phyloP scores from a whole-genome alignment of 2,888 invertebrate genomes.

The Venusia cambrica region DNA sequence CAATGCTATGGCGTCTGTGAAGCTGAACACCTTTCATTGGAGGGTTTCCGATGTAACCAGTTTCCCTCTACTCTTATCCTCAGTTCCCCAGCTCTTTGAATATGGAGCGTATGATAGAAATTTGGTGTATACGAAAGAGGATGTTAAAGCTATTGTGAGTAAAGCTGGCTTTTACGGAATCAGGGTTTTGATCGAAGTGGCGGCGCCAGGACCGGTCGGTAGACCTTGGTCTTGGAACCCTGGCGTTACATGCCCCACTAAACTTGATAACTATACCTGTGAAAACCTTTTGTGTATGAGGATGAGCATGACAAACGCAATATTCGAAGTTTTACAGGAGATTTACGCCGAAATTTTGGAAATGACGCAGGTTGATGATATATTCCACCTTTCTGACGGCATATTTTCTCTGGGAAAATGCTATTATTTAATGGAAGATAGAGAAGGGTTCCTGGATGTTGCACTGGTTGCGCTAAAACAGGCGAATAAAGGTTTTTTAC shows the following conservation, averaged over 20 bases:
- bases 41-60: slow-evolving; percentile 93
- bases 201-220: slow-evolving; percentile 92
- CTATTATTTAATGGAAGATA: slow-evolving; percentile 84
- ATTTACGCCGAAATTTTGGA: slow-evolving; percentile 87
- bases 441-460: slow-evolving; percentile 86
- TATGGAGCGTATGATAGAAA: slow-evolving; percentile 91
- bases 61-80: slow-evolving; percentile 89
- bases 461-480: slow-evolving; percentile 80
- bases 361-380: slow-evolving; percentile 85
- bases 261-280: slow-evolving; percentile 58
- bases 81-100: slow-evolving; percentile 85
- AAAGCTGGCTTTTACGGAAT: slow-evolving; percentile 90
- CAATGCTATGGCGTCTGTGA: slow-evolving; percentile 92
- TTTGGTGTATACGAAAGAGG: slow-evolving; percentile 84
- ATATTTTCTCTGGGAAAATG: slow-evolving; percentile 86
- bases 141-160: slow-evolving; percentile 85
- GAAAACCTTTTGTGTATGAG: slow-evolving; percentile 90
- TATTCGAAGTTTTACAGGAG: slow-evolving; percentile 85
- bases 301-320: slow-evolving; percentile 85
- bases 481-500: slow-evolving; percentile 80
- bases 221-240: slow-evolving; percentile 91
- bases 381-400: slow-evolving; percentile 90
- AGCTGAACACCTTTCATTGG: slow-evolving; percentile 96
- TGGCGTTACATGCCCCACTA: slow-evolving; percentile 63
- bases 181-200: slow-evolving; percentile 91